These are phyloP conservation scores for Mechanitis mazaeus DNA, from an alignment of 2,888 invertebrate species.

Conservation along the genomic window DNA sequence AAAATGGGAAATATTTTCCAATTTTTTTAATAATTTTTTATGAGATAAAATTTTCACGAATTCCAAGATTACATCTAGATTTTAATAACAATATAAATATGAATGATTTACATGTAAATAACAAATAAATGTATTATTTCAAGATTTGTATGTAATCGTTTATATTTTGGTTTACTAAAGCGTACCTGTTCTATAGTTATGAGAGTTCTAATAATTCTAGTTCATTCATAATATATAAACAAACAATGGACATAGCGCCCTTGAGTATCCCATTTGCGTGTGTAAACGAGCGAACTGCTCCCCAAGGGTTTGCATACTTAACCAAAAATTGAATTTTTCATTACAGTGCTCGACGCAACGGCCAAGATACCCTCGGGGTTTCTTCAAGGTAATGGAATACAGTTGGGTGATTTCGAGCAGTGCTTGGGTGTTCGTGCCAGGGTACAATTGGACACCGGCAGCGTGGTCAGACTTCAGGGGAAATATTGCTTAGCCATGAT, in stretches of 20 bases:
- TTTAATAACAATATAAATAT: not conserved
- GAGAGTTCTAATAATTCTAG: constrained; percentile 29
- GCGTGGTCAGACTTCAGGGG: constrained; percentile 79
- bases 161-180: not conserved
- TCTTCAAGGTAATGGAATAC: constrained; percentile 82
- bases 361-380: constrained; percentile 83
- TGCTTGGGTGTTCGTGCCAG: constrained; percentile 79
- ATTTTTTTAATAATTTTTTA: too few relatives aligned
- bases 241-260: constrained; percentile 20
- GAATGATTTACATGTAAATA: constrained; percentile 3
- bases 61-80: not conserved
- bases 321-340: constrained; percentile 51
- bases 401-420: constrained; percentile 83
- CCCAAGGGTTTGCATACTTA: constrained; percentile 38
- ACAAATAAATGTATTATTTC: not conserved
- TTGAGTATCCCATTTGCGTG: constrained; percentile 23
- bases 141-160: too few relatives aligned
- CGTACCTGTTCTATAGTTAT: not conserved
- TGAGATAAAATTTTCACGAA: not conserved
- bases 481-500: constrained; percentile 82
- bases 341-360: constrained; percentile 83
- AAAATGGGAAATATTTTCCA: too few relatives aligned
- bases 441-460: constrained; percentile 75
- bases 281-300: constrained; percentile 31
- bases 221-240: constrained; percentile 14